Evolutionary conservation across 2,797 vertebrate genomes (phyloP).

Genomic region (Cryptoprocta ferox): DNA sequence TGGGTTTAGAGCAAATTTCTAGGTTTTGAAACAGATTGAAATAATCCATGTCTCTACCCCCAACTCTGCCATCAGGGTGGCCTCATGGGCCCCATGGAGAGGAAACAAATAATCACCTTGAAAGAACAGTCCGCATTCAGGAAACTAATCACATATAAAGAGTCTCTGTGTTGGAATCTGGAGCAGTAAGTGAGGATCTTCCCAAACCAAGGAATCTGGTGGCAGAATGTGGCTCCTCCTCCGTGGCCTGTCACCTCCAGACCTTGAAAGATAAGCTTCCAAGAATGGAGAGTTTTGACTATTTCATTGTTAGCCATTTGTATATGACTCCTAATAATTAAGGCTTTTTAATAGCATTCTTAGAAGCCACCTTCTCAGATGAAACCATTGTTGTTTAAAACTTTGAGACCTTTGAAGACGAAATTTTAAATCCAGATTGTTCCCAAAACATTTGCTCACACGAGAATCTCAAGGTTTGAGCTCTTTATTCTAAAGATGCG

Average conservation of each 20-base stretch:
- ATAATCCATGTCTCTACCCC: background rate
- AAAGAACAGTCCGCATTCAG: background rate
- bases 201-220: too few relatives aligned
- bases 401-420: background rate
- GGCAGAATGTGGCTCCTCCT: fast-evolving
- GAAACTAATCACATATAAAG: background rate
- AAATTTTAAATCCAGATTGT: background rate
- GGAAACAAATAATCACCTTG: background rate
- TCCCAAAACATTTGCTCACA: background rate
- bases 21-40: background rate
- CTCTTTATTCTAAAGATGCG: slow-evolving; percentile 46
- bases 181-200: background rate
- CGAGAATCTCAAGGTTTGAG: background rate
- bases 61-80: background rate
- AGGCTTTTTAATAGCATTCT: background rate
- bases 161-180: background rate
- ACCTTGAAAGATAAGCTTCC: background rate
- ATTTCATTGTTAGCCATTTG: background rate
- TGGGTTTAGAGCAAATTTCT: background rate
- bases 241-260: fast-evolving
- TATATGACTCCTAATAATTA: background rate
- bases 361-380: background rate
- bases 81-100: fast-evolving
- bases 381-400: background rate
- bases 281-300: background rate